Percentiles rank a stretch among this genome's conserved stretches.
Evolutionary conservation across 1,140 invertebrate species (phyloP).

Genomic region (Bombus consobrinus): DNA sequence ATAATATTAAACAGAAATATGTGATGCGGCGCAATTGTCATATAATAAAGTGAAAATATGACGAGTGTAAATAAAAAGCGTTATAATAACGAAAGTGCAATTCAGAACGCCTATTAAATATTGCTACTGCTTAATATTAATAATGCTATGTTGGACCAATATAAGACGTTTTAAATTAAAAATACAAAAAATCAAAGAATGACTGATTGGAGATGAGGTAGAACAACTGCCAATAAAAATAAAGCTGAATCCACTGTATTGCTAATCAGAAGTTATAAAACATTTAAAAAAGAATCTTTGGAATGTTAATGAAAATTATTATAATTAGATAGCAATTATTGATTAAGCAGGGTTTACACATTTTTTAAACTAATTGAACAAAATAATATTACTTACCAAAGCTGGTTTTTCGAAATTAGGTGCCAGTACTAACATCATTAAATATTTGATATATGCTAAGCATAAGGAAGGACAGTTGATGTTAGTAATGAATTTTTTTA

Average conservation of each 20-base stretch:
- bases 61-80: constrained; percentile 64
- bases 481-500: constrained; percentile 12
- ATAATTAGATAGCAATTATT: constrained; percentile 58
- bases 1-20: constrained; percentile 57
- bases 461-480: constrained; percentile 11
- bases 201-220: constrained; percentile 71
- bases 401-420: constrained; percentile 46
- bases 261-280: constrained; percentile 42
- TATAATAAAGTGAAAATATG: constrained; percentile 48
- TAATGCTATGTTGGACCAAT: constrained; percentile 73
- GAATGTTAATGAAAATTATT: constrained; percentile 39
- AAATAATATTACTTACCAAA: constrained; percentile 51
- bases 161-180: constrained; percentile 57
- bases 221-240: constrained; percentile 68
- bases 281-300: constrained; percentile 15
- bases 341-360: constrained; percentile 63
- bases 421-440: constrained; percentile 37
- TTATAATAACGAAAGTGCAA: constrained; percentile 74
- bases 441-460: constrained; percentile 43
- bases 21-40: constrained; percentile 39
- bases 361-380: constrained; percentile 58
- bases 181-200: constrained; percentile 53
- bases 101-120: constrained; percentile 65
- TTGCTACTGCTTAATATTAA: constrained; percentile 61
- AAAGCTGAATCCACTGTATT: constrained; percentile 46